Evolutionary conservation across 2,113 vertebrate genomes (phyloP).

Genomic region (Salvelinus sp.): DNA sequence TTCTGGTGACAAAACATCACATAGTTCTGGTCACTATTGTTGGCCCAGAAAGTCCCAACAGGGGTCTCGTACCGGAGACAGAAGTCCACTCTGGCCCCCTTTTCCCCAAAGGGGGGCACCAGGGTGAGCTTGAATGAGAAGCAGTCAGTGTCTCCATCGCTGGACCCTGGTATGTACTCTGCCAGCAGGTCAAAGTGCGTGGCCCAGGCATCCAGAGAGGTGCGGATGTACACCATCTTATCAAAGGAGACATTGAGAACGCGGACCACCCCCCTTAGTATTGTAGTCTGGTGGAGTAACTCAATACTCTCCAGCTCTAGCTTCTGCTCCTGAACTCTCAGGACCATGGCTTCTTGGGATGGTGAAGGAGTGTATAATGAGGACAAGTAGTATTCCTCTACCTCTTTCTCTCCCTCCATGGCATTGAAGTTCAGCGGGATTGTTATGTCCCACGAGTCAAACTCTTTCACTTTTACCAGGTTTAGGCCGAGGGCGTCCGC

Average conservation of each 20-base stretch:
- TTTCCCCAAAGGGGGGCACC: slow-evolving; percentile 80
- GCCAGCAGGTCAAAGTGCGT: slow-evolving; percentile 89
- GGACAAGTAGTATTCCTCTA: slow-evolving; percentile 79
- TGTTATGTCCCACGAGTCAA: slow-evolving; percentile 80
- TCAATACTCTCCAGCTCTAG: slow-evolving; percentile 81
- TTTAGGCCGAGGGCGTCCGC: slow-evolving; percentile 89
- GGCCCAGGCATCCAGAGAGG: slow-evolving; percentile 86
- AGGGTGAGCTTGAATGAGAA: slow-evolving; percentile 90
- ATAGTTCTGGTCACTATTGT: slow-evolving; percentile 87
- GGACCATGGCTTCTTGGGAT: slow-evolving; percentile 75
- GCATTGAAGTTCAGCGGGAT: slow-evolving; percentile 45
- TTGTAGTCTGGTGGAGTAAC: slow-evolving; percentile 78
- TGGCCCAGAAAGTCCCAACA: slow-evolving; percentile 89
- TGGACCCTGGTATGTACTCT: slow-evolving; percentile 85
- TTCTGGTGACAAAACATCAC: slow-evolving; percentile 83
- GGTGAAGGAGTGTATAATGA: slow-evolving; percentile 76
- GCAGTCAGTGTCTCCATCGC: slow-evolving; percentile 80
- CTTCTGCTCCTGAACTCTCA: slow-evolving; percentile 81
- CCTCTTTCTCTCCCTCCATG: slow-evolving; percentile 61
- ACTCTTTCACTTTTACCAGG: slow-evolving; percentile 92
- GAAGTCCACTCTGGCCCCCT: slow-evolving; percentile 86
- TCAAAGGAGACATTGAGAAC: slow-evolving; percentile 90
- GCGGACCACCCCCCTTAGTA: slow-evolving; percentile 83
- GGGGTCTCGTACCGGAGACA: slow-evolving; percentile 92
- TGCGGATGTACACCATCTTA: slow-evolving; percentile 87